A percentile compares a stretch with the other conserved stretches of the same genome.
Conservation (phyloP, 2,888 invertebrate genomes). For the Coremacera marginata region DNA sequence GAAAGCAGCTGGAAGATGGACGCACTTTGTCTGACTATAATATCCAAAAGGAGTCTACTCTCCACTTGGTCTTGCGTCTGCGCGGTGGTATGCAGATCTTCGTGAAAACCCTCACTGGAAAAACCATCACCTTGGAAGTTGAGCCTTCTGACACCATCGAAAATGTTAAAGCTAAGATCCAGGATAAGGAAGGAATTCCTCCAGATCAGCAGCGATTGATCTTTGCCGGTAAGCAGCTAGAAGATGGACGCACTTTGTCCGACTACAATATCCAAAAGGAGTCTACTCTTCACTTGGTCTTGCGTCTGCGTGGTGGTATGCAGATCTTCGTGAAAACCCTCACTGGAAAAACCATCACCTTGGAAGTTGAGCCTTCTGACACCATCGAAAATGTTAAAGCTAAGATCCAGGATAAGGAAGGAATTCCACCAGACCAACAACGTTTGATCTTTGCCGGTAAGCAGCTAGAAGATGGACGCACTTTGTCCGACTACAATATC, state of each 20-base stretch:
- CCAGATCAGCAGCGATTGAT: slow-evolving; percentile 52
- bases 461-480: slow-evolving; percentile 50
- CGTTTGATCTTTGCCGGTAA: slow-evolving; percentile 51
- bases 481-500: slow-evolving; percentile 52
- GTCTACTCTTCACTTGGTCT: slow-evolving; percentile 49
- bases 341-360: slow-evolving; percentile 50
- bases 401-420: slow-evolving; percentile 51
- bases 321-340: slow-evolving; percentile 50
- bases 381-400: slow-evolving; percentile 51
- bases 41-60: slow-evolving; percentile 51
- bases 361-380: slow-evolving; percentile 50
- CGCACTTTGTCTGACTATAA: slow-evolving; percentile 51
- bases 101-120: slow-evolving; percentile 49
- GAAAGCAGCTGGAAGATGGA: slow-evolving; percentile 50
- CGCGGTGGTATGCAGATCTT: slow-evolving; percentile 53
- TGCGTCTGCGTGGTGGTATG: slow-evolving; percentile 52
- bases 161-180: slow-evolving; percentile 50
- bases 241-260: slow-evolving; percentile 49
- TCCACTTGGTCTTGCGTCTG: slow-evolving; percentile 50
- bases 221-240: slow-evolving; percentile 50
- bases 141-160: slow-evolving; percentile 51
- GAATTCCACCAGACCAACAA: slow-evolving; percentile 51
- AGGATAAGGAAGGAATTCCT: slow-evolving; percentile 51
- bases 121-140: slow-evolving; percentile 50
- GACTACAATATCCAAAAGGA: slow-evolving; percentile 52